These are phyloP conservation scores for Siniperca scherzeri DNA, from an alignment of 2,797 vertebrate species.

Conservation along the genomic window DNA sequence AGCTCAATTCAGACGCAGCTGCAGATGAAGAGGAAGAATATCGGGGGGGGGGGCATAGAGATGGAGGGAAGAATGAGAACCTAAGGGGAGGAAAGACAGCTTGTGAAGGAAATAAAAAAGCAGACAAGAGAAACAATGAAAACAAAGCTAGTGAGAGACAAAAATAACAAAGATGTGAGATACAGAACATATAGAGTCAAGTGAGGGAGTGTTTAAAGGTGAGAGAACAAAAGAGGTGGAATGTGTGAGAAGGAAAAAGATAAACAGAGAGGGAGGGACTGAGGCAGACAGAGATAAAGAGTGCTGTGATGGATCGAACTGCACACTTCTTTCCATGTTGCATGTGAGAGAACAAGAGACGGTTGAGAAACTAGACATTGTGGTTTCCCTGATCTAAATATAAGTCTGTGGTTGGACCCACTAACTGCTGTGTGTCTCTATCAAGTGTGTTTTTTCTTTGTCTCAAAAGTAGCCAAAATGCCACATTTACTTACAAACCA, in stretches of 20 bases:
- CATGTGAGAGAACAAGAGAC: conserved; percentile 69
- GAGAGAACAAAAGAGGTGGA: conserved; percentile 64
- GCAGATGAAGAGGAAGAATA: conserved; percentile 70
- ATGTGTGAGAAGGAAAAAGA: conserved; percentile 55
- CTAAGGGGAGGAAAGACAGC: conserved; percentile 48
- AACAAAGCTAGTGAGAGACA: conserved; percentile 13
- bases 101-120: conserved; percentile 55
- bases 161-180: conserved; percentile 53
- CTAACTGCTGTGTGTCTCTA: conserved; percentile 73
- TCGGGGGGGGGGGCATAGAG: conserved; percentile 58
- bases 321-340: conserved; percentile 71
- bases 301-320: conserved; percentile 54
- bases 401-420: conserved; percentile 77
- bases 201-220: conserved; percentile 53
- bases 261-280: conserved; percentile 48
- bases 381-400: conserved; percentile 86
- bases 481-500: conserved; percentile 26
- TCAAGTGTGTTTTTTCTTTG: conserved; percentile 26
- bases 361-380: conserved; percentile 79
- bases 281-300: conserved; percentile 47
- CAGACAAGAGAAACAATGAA: conserved; percentile 39
- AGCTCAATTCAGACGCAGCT: conserved; percentile 74
- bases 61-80: conserved; percentile 57
- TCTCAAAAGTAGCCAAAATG: conserved; percentile 40
- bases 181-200: conserved; percentile 38